Evolutionary conservation across 2,888 invertebrate species (phyloP).

Genomic region (Ichneumoninae sp.): DNA sequence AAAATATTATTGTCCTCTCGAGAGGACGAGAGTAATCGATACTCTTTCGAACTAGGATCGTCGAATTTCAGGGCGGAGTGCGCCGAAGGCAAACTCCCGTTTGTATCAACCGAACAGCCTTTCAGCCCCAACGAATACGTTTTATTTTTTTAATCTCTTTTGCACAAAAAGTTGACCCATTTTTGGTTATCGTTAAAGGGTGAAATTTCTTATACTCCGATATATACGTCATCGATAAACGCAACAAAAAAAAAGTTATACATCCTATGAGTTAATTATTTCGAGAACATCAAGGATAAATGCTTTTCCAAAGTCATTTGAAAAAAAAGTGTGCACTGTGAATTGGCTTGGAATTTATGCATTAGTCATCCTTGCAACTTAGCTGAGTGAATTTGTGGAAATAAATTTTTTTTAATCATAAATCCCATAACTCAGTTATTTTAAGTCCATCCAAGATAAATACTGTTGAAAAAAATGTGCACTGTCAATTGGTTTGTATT

Average conservation of each 20-base stretch:
- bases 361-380: too few species aligned
- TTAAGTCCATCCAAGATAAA: too few species aligned
- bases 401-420: too few species aligned
- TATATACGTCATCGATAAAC: neutral
- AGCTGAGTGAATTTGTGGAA: neutral
- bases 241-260: too few species aligned
- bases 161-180: neutral
- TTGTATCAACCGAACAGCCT: neutral
- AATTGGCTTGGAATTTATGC: too few species aligned
- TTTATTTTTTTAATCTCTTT: neutral
- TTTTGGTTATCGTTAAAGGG: neutral
- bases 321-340: conserved; percentile 6
- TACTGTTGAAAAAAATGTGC: neutral
- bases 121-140: neutral
- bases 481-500: neutral
- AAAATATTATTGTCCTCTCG: neutral
- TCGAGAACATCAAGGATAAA: too few species aligned
- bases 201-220: neutral
- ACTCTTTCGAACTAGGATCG: neutral
- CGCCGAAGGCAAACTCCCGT: neutral
- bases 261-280: too few species aligned
- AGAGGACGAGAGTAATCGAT: neutral
- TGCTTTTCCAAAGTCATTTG: too few species aligned
- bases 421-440: too few species aligned
- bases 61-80: neutral